Base-by-base conservation (phyloP, 64 coral and sea anemone genomes). In the Pocillopora verrucosa region DNA sequence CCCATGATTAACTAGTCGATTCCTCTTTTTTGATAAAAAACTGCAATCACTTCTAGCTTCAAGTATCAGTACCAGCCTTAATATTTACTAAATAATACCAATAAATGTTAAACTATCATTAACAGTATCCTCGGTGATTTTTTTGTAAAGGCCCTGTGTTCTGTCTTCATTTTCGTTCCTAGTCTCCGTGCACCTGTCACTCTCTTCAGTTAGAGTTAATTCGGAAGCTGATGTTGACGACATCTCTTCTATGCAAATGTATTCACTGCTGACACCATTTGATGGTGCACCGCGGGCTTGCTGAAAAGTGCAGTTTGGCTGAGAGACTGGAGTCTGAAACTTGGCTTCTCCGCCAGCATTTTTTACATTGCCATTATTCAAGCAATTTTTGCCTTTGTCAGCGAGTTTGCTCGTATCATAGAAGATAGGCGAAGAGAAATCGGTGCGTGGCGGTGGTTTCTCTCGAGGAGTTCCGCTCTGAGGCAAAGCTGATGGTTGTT, bases 61-160 rank as follows among this genome's bases (percentile, higher is more conserved):
- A 62, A n/a, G 9, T 64, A 63, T 36, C 11, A 83, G 80, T 65
- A 56, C 16, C 17, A 63, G 34, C 59, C 24, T 36, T 34, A 83
- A 86, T 24, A 68, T 86, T 15, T 12, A 72, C 60, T 61, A 97
- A 61, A 97, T 97, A 77, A 97, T 93, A 59, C 95, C 95, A 88
- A 97, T 97, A 91, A 97, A 97, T 26, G 95, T 97, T 63, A 97
- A 83, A 73, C 95, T 97, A 16, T 85, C 82, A 38, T 85, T 85
- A 5, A 85, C 65, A 7, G 37, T 41, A 0, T 85, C 64, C 9
- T 85, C 65, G n/a, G 20, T 72, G 0, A n/a, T 11, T n/a, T 70
- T 38, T 65, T 85, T 85, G 82, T 85, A 72, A 5, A 85, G 17
- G 4, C 64, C 64, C 36, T 67, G 60, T 45, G 80, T 35, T 10